These are phyloP conservation scores for Periophthalmus modestus DNA, from an alignment of 2,113 vertebrate species.

Conservation along the genomic window DNA sequence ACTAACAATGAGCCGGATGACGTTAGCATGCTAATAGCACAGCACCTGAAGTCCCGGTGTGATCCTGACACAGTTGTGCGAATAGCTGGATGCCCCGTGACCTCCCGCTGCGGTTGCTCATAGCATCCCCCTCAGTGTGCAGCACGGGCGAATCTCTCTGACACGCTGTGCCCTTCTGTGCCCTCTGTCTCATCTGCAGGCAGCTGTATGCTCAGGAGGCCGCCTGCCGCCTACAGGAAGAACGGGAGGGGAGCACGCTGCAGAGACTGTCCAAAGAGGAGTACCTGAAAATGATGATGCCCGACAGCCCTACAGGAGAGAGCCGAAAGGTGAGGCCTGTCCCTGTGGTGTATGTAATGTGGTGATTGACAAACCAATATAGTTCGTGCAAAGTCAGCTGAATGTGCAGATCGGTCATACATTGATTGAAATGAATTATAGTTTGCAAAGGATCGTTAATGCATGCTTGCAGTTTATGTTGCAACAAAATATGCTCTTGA, in stretches of 20 bases:
- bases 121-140: slow-evolving; percentile 19
- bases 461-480: neutral
- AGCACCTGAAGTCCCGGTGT: slow-evolving; percentile 31
- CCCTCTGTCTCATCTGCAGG: slow-evolving; percentile 63
- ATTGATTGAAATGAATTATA: neutral
- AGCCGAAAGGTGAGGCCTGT: slow-evolving; percentile 84
- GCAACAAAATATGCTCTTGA: neutral
- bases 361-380: slow-evolving; percentile 3
- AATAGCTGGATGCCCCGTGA: slow-evolving; percentile 37
- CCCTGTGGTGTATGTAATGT: neutral
- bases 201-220: slow-evolving; percentile 83
- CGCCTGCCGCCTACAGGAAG: slow-evolving; percentile 76
- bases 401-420: neutral
- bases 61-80: slow-evolving; percentile 37
- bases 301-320: slow-evolving; percentile 82
- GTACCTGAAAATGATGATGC: slow-evolving; percentile 88
- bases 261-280: slow-evolving; percentile 89
- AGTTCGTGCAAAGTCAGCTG: neutral
- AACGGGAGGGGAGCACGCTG: slow-evolving; percentile 78
- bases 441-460: neutral
- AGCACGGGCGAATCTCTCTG: slow-evolving; percentile 21
- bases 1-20: slow-evolving; percentile 37
- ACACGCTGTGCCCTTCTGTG: slow-evolving; percentile 47
- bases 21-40: slow-evolving; percentile 46
- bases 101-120: slow-evolving; percentile 22